These are phyloP conservation scores for Mareca strepera DNA, from an alignment of 2,797 vertebrate species.

Conservation along the genomic window DNA sequence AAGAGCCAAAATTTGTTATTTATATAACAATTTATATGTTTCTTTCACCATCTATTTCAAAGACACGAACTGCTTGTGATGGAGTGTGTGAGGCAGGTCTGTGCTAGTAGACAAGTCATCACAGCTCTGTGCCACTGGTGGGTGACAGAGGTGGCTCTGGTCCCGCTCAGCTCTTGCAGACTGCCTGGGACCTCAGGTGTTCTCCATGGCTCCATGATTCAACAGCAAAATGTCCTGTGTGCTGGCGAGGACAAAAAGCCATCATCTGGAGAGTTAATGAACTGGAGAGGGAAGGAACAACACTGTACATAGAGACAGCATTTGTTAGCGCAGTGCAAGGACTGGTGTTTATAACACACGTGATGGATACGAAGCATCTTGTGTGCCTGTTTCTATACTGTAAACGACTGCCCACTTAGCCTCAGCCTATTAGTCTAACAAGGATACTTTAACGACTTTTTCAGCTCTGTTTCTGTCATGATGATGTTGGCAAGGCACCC, in stretches of 20 bases:
- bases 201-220: not conserved
- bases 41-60: not conserved
- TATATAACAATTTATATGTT: not conserved
- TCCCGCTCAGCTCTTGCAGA: not conserved
- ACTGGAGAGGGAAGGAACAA: not conserved
- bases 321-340: not conserved
- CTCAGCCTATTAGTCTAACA: not conserved
- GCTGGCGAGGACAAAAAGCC: not conserved
- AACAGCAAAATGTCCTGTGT: not conserved
- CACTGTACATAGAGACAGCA: not conserved
- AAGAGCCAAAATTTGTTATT: not conserved
- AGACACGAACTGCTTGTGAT: not conserved
- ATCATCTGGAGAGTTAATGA: not conserved
- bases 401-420: not conserved
- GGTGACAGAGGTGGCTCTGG: not conserved
- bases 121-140: not conserved
- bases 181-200: not conserved
- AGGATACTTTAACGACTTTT: not conserved
- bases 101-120: not conserved
- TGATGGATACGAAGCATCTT: not conserved
- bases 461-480: not conserved
- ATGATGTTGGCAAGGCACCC: not conserved
- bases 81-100: not conserved
- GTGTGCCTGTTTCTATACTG: fast-evolving
- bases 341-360: not conserved